Percentiles rank a stretch among this genome's conserved stretches.
Evolutionary conservation across 2,113 vertebrate species (phyloP).

Genomic region (Formicarius rufipectus): DNA sequence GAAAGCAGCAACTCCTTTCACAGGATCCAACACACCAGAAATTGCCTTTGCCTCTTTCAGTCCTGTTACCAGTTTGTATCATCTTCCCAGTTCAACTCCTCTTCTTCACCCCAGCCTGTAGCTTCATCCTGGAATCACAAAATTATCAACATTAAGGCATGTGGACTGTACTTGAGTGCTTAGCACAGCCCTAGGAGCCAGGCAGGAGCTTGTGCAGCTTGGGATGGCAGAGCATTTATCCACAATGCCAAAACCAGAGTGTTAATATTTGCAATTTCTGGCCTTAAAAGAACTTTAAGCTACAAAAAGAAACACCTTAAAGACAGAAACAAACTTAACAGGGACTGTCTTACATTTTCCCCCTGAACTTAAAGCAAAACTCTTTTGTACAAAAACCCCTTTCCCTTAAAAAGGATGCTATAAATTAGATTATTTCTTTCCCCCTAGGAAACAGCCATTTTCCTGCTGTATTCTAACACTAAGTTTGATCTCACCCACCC

Average conservation of each 20-base stretch:
- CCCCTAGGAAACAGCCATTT: not conserved
- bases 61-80: conserved; percentile 81
- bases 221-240: not conserved
- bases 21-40: not conserved
- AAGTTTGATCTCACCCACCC: not conserved
- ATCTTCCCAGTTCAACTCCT: conserved; percentile 92
- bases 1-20: conserved; percentile 8
- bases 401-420: not conserved
- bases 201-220: not conserved
- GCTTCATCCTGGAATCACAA: conserved; percentile 78
- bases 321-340: not conserved
- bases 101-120: conserved; percentile 89
- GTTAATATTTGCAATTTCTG: not conserved
- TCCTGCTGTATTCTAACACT: not conserved
- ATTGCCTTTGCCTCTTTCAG: not conserved
- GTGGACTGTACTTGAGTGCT: not conserved
- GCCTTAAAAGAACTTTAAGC: not conserved
- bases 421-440: not conserved
- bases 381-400: not conserved
- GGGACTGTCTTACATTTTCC: not conserved
- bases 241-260: not conserved
- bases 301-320: not conserved
- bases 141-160: not conserved
- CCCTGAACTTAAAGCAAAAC: not conserved
- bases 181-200: not conserved